Conservation (phyloP, 2,797 vertebrate genomes). For the Benthosema pterotum region DNA sequence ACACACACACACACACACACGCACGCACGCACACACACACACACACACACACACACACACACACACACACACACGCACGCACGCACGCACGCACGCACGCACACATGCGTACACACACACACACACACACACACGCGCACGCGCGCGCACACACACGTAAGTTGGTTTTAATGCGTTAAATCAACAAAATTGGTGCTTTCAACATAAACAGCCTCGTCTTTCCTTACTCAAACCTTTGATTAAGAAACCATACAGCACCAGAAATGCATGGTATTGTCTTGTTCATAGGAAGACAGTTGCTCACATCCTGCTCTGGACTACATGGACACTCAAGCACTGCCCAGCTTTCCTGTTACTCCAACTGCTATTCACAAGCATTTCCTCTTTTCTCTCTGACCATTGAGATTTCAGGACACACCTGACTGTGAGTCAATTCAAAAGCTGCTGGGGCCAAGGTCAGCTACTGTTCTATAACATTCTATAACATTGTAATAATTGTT, state of each 20-base stretch:
- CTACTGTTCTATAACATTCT: constrained; percentile 25
- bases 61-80: too few relatives aligned
- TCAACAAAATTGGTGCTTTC: neutral
- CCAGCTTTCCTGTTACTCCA: constrained; percentile 60
- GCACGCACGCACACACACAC: too few relatives aligned
- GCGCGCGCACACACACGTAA: too few relatives aligned
- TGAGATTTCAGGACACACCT: constrained; percentile 75
- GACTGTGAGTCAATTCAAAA: constrained; percentile 40
- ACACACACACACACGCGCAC: too few relatives aligned
- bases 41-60: too few relatives aligned
- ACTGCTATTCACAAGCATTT: constrained; percentile 70
- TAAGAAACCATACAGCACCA: neutral
- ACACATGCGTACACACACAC: too few relatives aligned
- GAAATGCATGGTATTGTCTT: constrained; percentile 16
- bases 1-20: too few relatives aligned
- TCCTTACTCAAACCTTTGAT: constrained; percentile 2
- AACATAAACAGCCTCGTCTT: neutral
- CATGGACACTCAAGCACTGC: constrained; percentile 32
- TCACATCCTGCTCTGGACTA: constrained; percentile 58
- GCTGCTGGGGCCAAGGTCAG: constrained; percentile 46
- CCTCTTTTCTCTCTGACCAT: constrained; percentile 51
- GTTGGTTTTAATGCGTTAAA: too few relatives aligned
- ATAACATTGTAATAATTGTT: constrained; percentile 43
- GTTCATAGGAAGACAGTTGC: constrained; percentile 45
- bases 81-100: too few relatives aligned